Conservation (phyloP, 2,113 vertebrate species). For the Hystrix cristata region DNA sequence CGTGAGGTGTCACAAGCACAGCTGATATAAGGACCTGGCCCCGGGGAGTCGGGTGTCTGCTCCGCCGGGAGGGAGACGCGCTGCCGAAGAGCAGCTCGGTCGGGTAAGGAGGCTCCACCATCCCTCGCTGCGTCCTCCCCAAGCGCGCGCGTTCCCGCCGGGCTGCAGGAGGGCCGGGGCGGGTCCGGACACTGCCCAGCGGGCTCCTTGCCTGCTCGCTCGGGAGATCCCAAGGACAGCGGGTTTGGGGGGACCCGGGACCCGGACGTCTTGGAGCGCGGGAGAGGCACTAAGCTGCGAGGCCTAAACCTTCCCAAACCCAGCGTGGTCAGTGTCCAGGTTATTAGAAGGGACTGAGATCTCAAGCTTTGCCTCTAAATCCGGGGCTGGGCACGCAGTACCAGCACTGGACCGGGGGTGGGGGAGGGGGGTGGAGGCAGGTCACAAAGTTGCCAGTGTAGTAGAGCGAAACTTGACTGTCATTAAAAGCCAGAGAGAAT, state of each 20-base stretch:
- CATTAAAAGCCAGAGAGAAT: background rate
- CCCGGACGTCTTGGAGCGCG: accelerated
- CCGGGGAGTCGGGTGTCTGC: background rate
- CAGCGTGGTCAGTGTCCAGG: background rate
- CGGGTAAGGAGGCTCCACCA: background rate
- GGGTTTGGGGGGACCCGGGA: background rate
- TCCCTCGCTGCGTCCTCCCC: no score
- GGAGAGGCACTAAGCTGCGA: background rate
- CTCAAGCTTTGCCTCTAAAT: no score
- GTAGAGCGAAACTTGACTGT: accelerated
- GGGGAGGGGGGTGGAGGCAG: background rate
- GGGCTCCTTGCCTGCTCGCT: background rate
- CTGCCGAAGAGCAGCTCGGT: background rate
- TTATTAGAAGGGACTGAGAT: background rate
- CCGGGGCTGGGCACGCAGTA: background rate
- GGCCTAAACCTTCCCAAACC: background rate
- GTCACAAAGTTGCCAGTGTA: background rate
- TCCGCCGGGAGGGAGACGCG: background rate
- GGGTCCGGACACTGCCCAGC: no score
- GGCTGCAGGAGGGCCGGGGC: background rate
- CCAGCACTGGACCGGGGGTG: no score
- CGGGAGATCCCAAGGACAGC: no score
- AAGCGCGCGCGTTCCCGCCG: background rate
- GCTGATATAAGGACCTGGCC: background rate
- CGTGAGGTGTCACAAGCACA: background rate